Evolutionary conservation across 2,888 invertebrate species (phyloP), one percentile per base, ranked within the genome.

Genomic region (Scaeva pyrastri): DNA sequence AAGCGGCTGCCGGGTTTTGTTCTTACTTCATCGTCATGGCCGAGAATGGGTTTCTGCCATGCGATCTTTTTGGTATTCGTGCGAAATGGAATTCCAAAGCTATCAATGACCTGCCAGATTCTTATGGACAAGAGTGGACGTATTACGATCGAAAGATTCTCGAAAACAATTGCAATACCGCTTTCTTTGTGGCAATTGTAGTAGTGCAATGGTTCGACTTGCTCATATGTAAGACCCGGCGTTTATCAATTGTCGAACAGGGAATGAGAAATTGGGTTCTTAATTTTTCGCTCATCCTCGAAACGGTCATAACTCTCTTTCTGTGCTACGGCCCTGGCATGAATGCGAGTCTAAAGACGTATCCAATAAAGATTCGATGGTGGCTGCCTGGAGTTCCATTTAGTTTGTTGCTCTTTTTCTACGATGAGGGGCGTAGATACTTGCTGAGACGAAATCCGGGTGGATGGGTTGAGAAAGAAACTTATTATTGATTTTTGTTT

Each of bases 1-100:
- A 98, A 92, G 95, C 97, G 0, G 94, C 95, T 1, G 97, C 97
- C 75, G 98, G 97, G 41, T 97, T 98, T 93, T 97, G 96, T 90
- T 95, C 96, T 11, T 98, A 97, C 91, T 97, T 97, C 91, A 94
- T 96, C 82, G 96, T 98, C 62, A 95, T 98, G 95, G 96, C 96
- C 19, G 96, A 96, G 91, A 95, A 97, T 90, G 98, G 98, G 0
- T 98, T 98, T 92, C 94, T 95, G 90, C 97, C 97, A 0, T 88
- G 88, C 12, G 90, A 90, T 52, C 90, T 95, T 36, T 88, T 94
- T 90, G 96, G 96, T 56, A 92, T 96, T 66, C 93, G 97, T 88
- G 91, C 94, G 56, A 91, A 93, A 41, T 97, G 97, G 97, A 96
- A 97, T 89, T 94, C 95, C 70, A 93, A 93, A 88, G 94, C 95